Percentiles rank a stretch among this genome's conserved stretches.
These are phyloP conservation scores for Megaceryle maxima DNA, from an alignment of 2,113 vertebrate genomes.

Conservation along the genomic window DNA sequence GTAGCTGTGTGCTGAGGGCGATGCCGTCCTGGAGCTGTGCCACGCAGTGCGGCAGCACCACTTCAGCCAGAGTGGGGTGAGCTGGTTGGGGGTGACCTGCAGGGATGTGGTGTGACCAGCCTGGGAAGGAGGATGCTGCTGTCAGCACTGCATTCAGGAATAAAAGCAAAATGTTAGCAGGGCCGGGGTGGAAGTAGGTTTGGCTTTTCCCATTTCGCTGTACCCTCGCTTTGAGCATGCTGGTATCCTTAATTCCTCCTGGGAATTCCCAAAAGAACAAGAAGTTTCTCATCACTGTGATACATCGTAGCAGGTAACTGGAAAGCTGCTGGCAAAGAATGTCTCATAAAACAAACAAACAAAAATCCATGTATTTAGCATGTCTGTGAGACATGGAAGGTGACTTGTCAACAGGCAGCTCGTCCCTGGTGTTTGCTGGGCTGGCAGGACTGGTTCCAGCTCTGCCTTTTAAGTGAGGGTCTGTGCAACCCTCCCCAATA, in stretches of 20 bases:
- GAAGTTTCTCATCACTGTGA: not conserved
- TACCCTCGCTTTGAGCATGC: not conserved
- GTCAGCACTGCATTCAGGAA: accelerated
- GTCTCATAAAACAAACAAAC: not conserved
- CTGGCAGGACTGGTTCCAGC: not conserved
- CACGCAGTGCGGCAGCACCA: not conserved
- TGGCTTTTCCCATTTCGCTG: accelerated
- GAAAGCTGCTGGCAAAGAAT: not conserved
- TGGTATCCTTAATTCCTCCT: not conserved
- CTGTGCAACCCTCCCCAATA: accelerated
- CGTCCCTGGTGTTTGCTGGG: not conserved
- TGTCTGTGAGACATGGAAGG: not conserved
- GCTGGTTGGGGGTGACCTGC: accelerated
- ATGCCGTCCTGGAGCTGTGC: conserved; percentile 22
- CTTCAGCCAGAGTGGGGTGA: accelerated
- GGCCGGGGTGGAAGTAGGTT: not conserved
- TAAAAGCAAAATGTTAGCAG: accelerated
- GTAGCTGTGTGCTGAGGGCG: not conserved
- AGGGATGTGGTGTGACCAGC: accelerated
- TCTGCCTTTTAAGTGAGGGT: not conserved
- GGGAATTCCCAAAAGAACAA: not conserved
- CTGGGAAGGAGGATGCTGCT: not conserved
- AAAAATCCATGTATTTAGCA: not conserved
- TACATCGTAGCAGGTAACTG: not conserved
- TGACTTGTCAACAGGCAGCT: not conserved